Conservation (phyloP, 2,888 invertebrate genomes). For the Melanotus villosus region DNA sequence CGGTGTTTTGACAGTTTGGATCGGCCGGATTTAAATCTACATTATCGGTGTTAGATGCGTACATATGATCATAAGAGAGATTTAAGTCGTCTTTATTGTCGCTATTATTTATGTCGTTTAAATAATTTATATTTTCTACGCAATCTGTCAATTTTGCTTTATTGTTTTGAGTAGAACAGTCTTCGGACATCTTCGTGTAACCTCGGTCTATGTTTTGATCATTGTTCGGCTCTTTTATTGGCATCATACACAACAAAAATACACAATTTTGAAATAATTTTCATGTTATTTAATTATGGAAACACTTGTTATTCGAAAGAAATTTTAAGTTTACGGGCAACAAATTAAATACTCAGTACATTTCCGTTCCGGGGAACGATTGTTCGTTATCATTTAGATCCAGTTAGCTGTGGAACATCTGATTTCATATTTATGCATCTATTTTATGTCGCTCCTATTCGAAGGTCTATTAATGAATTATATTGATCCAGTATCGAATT, state of each 20-base stretch:
- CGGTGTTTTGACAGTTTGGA: constrained; percentile 64
- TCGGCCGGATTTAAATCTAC: constrained; percentile 51
- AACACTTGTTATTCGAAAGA: neutral
- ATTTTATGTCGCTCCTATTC: neutral
- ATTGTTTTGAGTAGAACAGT: constrained; percentile 64
- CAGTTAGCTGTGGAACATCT: neutral
- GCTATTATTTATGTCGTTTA: constrained; percentile 51
- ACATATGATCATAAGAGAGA: constrained; percentile 81
- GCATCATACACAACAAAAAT: constrained; percentile 45
- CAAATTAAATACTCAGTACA: neutral
- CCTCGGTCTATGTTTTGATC: constrained; percentile 67
- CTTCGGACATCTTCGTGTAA: constrained; percentile 68
- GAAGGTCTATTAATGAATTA: neutral
- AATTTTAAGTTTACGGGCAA: neutral
- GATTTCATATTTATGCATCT: constrained; percentile 17
- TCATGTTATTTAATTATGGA: constrained; percentile 26
- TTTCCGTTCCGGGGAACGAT: neutral
- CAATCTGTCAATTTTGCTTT: constrained; percentile 62
- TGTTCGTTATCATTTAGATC: neutral
- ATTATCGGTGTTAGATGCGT: constrained; percentile 75
- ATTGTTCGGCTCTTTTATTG: constrained; percentile 59
- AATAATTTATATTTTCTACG: constrained; percentile 58
- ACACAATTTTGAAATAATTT: constrained; percentile 36
- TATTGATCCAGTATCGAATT: neutral
- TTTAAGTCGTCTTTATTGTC: constrained; percentile 71